Evolutionary conservation across 2,113 vertebrate species (phyloP).

Genomic region (human): GRCh38 chr3:117754501-117755000

Average conservation of each 20-base stretch:
- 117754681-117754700: constrained; percentile 46
- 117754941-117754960: background rate
- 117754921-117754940: background rate
- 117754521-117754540: constrained; percentile 50
- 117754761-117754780: background rate
- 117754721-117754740: background rate
- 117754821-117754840: background rate
- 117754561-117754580: constrained; percentile 35
- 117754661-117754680: constrained; percentile 34
- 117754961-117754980: background rate
- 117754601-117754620: constrained; percentile 38
- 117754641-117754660: constrained; percentile 42
- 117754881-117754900: background rate
- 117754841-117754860: background rate
- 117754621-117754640: constrained; percentile 58
- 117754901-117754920: background rate
- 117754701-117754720: constrained; percentile 14
- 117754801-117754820: background rate
- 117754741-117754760: background rate
- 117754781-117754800: background rate
- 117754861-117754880: background rate
- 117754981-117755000: background rate
- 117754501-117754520: constrained; percentile 35
- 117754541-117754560: constrained; percentile 48
- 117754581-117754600: constrained; percentile 50